A percentile compares a stretch with the other conserved stretches of the same genome.
phyloP scores from a whole-genome alignment of 1,140 invertebrate genomes.

The Dendroctonus ponderosae region DNA sequence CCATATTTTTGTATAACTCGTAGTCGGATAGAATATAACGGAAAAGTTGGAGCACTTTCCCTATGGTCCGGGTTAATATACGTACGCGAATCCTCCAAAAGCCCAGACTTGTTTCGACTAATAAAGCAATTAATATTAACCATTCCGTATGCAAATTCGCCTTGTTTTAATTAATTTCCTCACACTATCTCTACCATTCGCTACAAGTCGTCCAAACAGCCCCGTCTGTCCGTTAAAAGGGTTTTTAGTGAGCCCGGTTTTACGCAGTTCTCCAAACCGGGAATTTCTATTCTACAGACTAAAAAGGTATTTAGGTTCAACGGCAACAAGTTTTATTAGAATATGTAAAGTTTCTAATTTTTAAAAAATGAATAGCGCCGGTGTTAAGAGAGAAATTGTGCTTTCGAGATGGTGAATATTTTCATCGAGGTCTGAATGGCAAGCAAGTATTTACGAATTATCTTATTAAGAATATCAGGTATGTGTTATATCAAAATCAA shows the following conservation, averaged over 20 bases:
- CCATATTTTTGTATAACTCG: no score
- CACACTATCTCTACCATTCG: slow-evolving; percentile 22
- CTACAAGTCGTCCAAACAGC: slow-evolving; percentile 9
- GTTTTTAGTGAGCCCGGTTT: slow-evolving; percentile 6
- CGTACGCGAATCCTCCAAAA: slow-evolving; percentile 19
- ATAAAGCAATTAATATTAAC: slow-evolving; percentile 30
- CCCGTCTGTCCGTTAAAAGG: background rate
- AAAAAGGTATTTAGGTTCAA: no score
- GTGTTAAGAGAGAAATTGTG: no score
- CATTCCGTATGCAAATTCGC: slow-evolving; percentile 28
- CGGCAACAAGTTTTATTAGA: no score
- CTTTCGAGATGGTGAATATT: no score
- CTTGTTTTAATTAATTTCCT: slow-evolving; percentile 30
- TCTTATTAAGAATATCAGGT: no score
- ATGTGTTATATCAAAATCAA: no score
- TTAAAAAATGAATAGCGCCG: no score
- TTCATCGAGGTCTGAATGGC: no score
- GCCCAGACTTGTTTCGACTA: slow-evolving; percentile 28
- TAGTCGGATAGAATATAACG: background rate
- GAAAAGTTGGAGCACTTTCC: slow-evolving; percentile 14
- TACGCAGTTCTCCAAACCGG: background rate
- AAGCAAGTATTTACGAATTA: no score
- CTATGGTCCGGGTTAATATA: slow-evolving; percentile 15
- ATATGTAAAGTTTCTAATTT: no score
- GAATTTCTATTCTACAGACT: no score